Base-by-base conservation (phyloP, 2,113 vertebrate species). In the Hymenochirus boettgeri region DNA sequence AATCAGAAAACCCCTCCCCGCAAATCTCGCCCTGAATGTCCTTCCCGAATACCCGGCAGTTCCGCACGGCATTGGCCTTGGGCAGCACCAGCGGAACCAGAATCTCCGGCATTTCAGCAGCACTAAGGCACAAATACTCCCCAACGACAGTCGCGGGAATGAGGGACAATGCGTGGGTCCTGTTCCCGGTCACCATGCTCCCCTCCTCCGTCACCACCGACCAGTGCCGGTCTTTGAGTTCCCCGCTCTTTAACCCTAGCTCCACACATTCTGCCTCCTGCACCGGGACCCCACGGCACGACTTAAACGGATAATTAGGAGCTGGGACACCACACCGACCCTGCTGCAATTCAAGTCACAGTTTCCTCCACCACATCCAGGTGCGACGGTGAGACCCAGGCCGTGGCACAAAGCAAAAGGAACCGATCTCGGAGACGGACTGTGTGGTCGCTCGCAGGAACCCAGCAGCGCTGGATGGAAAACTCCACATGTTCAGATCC, bases 191-290 rank as follows among this genome's bases (percentile, higher is more conserved):
- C 42, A 95, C 82, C 90, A 92, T 94, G 57, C 89, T 83, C 3
- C 94, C 92, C 1, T 92, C 90, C 45, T 95, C 91, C 1, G 85
- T 88, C 55, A 88, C 74, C 63, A 97, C 83, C 46, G 97, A 70
- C 94, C 94, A 99, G 62, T 94, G 93, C 71, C 96, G 96, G 70
- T 97, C 94, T 62, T 78, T 78, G 73, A 97, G 60, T 1, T 88
- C 80, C 2, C 92, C 93, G 12, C 75, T 76, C 75, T 78, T 89
- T 52, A 96, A 70, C 0, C 95, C 93, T 62, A 88, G 7, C 1
- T 74, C 54, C 15, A 82, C 79, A 50, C 83, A 89, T 29, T 91
- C 81, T 0, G 90, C 91, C 5, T 67, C 70, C 9, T 61, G 29
- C 74, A 97, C 87, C 1, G 80, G 45, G 64, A 89, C 39, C 1